Evolutionary conservation across 2,797 vertebrate species (phyloP), one percentile per base, ranked within the genome.

Genomic region (Melanogrammus aeglefinus): DNA sequence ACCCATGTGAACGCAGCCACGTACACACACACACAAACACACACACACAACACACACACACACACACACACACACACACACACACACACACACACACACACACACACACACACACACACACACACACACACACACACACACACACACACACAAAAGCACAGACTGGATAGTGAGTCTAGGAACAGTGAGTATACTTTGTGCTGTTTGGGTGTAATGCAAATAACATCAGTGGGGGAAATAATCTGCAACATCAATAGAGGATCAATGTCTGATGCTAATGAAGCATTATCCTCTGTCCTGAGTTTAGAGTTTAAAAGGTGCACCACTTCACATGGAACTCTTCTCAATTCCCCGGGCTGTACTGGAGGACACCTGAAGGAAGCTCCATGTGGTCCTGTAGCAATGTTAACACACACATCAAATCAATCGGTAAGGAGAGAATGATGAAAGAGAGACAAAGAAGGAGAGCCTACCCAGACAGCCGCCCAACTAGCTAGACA

Each of bases 31-130:
- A 80, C 69, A 51, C 47, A 51, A 77, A 83, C 78, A 80, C 69
- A 78, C 77, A 74, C 81, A 71, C 29, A 12, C 66, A 69, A 41
- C 39, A 12, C 39, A 8, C 39, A 12, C 39, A 33, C 9, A 24
- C 2, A 27, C 16, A 41, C 39, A 41, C 9, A 41, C 39, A 41
- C 12, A 41, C 47, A 18, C 47, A 4, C 66, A 69, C 27, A n/a
- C 80, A 81, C 84, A 83, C 81, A 35, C 14, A 12, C 24, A 27
- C 3, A 35, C 70, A 78, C 77, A 75, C 74, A 86, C 82, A 14
- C 12, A 13, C 47, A 18, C 47, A 0, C 66, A 69, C 27, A n/a
- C 80, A 81, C 84, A 83, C 81, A 24, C 14, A 12, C 24, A 27
- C 2, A 33, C 70, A 78, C 78, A 75, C 75, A 86, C 82, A 86